Conservation (phyloP, 2,888 invertebrate species). For the Pediacus dermestoides region DNA sequence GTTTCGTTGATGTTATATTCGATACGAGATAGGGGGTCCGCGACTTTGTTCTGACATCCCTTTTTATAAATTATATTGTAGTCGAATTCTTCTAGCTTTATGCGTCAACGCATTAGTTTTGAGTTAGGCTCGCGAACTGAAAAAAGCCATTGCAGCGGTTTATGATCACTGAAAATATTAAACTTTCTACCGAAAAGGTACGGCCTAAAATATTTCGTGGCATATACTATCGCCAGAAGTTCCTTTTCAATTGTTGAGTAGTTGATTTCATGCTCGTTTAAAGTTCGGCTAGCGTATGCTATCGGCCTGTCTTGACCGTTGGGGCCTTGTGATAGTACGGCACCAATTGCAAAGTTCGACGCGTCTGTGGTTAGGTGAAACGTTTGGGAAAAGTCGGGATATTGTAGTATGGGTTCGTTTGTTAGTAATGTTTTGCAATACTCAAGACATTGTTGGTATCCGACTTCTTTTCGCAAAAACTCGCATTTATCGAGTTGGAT, state of each 20-base stretch:
- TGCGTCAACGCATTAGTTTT: constrained; percentile 9
- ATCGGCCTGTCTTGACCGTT: constrained; percentile 36
- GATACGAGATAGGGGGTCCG: constrained; percentile 1
- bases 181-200: constrained; percentile 18
- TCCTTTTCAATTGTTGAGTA: constrained; percentile 26
- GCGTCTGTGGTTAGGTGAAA: constrained; percentile 31
- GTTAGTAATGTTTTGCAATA: neutral
- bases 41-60: neutral
- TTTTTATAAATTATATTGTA: constrained; percentile 8
- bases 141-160: constrained; percentile 7
- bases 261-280: constrained; percentile 31
- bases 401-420: constrained; percentile 3
- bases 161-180: constrained; percentile 14
- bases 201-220: constrained; percentile 1
- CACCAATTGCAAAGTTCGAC: constrained; percentile 24
- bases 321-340: constrained; percentile 35
- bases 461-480: no score
- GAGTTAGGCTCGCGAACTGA: constrained; percentile 13
- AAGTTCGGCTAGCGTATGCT: constrained; percentile 32
- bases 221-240: constrained; percentile 7
- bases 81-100: constrained; percentile 5
- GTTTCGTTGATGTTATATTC: constrained; percentile 1
- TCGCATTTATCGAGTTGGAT: constrained; percentile 24
- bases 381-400: constrained; percentile 30
- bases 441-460: neutral